Evolutionary conservation across 2,797 vertebrate genomes (phyloP), one percentile per base, ranked within the genome.

Genomic region (Triplophysa bombifrons): DNA sequence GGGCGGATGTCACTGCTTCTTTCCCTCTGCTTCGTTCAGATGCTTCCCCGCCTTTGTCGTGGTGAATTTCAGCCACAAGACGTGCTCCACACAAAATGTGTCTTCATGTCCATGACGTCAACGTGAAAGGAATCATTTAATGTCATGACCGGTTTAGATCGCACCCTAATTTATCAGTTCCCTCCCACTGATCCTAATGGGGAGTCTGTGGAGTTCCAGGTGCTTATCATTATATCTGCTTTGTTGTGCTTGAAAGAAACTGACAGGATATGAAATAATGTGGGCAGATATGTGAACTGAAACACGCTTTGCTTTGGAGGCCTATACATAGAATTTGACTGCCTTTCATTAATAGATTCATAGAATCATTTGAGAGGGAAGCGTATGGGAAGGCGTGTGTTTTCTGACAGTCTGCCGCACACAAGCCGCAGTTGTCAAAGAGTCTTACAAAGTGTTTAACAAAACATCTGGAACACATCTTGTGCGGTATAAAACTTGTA

Each of bases 151-250:
- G 85, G 84, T 86, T 84, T 73, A 34, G 69, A 79, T 80, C 86
- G 86, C 85, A 76, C 87, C 84, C 86, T 85, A 91, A 90, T 92
- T 92, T 90, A 92, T 91, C 86, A 90, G 89, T 91, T 92, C 89
- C 71, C 60, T 81, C 86, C 90, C 92, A 91, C 89, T 92, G 87
- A 84, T 83, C 69, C 86, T 91, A 92, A 93, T 88, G 81, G 81
- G 84, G 85, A 90, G 84, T 91, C 88, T 89, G 89, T 90, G 90
- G 90, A 89, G 90, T 89, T 90, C 91, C 91, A 93, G 92, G 91
- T 93, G 92, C 90, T 90, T 90, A 90, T 89, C 88, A 91, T 92
- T 92, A 91, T 90, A 89, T 86, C 85, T 64, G 82, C 82, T 88
- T 89, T 85, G 87, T 84, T 88, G 90, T 86, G 89, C 88, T 88